These are phyloP conservation scores for Nerophis ophidion DNA, from an alignment of 2,113 vertebrate species.

Conservation along the genomic window DNA sequence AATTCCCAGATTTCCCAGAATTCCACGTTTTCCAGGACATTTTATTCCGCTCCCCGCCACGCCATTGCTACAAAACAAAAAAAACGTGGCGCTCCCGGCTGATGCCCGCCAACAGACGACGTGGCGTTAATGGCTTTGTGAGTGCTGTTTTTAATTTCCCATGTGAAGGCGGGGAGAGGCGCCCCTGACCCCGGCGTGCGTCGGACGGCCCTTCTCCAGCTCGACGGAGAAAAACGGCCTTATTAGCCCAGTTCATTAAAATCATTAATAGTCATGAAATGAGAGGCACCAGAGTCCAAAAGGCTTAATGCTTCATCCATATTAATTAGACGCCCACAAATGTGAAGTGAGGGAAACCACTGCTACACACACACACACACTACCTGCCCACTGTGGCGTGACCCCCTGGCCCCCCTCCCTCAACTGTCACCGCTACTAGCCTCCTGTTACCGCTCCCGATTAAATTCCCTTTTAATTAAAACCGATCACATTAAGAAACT, in stretches of 20 bases:
- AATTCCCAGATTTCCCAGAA: no score
- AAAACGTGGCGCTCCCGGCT: conserved; percentile 6
- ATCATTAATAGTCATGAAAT: conserved; percentile 99
- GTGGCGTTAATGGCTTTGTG: conserved; percentile 55
- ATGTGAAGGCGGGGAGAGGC: conserved; percentile 42
- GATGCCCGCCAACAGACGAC: conserved; percentile 33
- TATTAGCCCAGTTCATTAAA: conserved; percentile 99
- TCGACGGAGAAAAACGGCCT: conserved; percentile 90
- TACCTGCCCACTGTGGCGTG: conserved; percentile 85
- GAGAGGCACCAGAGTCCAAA: conserved; percentile 98
- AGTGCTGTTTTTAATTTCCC: conserved; percentile 64
- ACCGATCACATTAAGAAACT: conserved; percentile 99
- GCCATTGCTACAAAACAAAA: neutral
- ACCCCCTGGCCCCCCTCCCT: conserved; percentile 55
- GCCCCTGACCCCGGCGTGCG: conserved; percentile 61
- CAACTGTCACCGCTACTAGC: conserved; percentile 37
- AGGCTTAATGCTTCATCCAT: conserved; percentile 98
- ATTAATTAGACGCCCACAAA: conserved; percentile 98
- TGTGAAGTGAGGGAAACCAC: conserved; percentile 82
- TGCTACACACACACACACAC: conserved; percentile 78
- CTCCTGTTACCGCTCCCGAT: conserved; percentile 77
- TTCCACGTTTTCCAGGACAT: no score
- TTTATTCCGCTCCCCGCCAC: no score
- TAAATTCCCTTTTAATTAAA: conserved; percentile 99
- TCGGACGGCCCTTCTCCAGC: conserved; percentile 87